phyloP scores from a whole-genome alignment of 2,113 vertebrate species.

The Grallaria varia region DNA sequence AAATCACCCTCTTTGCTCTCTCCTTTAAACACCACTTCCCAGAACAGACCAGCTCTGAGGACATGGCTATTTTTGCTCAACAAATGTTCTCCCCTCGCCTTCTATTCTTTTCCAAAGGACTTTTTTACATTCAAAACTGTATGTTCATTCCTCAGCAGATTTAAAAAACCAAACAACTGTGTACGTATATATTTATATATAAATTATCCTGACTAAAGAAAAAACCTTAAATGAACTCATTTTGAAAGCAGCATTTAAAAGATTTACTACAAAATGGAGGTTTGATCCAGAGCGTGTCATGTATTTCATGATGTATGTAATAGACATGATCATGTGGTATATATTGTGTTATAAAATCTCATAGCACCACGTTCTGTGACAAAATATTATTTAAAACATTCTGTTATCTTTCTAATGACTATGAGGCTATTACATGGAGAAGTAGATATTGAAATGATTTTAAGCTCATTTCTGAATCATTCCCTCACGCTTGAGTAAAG shows the following conservation, averaged over 20 bases:
- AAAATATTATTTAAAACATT: not conserved
- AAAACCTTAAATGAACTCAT: not conserved
- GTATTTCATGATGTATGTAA: not conserved
- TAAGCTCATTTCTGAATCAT: not conserved
- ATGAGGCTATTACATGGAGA: not conserved
- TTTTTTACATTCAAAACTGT: not conserved
- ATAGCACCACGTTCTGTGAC: not conserved
- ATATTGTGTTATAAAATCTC: not conserved
- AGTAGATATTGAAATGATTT: not conserved
- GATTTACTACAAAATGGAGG: not conserved
- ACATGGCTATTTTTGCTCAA: not conserved
- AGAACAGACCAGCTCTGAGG: not conserved
- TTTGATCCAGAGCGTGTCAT: not conserved
- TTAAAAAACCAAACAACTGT: not conserved
- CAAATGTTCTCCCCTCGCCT: accelerated
- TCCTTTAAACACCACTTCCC: not conserved
- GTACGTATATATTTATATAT: no score
- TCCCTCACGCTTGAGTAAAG: not conserved
- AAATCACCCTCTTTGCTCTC: not conserved
- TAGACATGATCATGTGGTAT: not conserved
- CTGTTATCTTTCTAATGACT: not conserved
- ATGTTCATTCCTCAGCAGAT: not conserved
- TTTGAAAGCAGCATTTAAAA: not conserved
- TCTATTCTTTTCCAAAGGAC: accelerated
- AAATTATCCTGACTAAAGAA: not conserved